A percentile compares a stretch with the other conserved stretches of the same genome.
These are phyloP conservation scores for Sebastes nivosus DNA, from an alignment of 2,797 vertebrate species.

Conservation along the genomic window DNA sequence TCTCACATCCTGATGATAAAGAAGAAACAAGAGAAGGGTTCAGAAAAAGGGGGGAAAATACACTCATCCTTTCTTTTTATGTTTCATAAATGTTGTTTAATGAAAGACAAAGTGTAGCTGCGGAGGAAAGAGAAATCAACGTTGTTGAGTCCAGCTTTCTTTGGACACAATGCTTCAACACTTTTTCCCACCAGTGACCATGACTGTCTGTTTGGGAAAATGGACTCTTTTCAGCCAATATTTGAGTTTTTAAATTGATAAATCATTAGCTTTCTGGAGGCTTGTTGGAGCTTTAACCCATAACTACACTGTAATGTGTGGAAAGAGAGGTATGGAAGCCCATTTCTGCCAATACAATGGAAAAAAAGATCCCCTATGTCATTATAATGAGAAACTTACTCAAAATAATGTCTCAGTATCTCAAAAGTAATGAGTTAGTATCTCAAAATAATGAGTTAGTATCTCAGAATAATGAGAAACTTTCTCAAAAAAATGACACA, in stretches of 20 bases:
- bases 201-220: background rate
- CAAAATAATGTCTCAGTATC: too few relatives aligned
- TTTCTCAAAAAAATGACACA: too few relatives aligned
- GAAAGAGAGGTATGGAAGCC: background rate
- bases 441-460: too few relatives aligned
- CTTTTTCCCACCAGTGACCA: background rate
- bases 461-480: too few relatives aligned
- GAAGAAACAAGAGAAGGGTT: background rate
- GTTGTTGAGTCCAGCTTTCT: background rate
- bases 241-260: too few relatives aligned
- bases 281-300: background rate
- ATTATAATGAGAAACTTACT: too few relatives aligned
- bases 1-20: constrained; percentile 87
- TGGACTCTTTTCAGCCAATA: background rate
- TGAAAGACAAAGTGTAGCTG: background rate
- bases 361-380: too few relatives aligned
- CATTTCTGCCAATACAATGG: too few relatives aligned
- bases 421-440: too few relatives aligned
- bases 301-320: background rate
- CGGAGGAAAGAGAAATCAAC: background rate
- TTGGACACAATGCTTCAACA: background rate
- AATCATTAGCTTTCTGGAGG: fast-evolving
- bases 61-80: too few relatives aligned
- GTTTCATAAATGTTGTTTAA: background rate
- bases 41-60: background rate